Evolutionary conservation across 2,113 vertebrate genomes (phyloP), one percentile per base, ranked within the genome.

Genomic region (Cyanistes caeruleus): DNA sequence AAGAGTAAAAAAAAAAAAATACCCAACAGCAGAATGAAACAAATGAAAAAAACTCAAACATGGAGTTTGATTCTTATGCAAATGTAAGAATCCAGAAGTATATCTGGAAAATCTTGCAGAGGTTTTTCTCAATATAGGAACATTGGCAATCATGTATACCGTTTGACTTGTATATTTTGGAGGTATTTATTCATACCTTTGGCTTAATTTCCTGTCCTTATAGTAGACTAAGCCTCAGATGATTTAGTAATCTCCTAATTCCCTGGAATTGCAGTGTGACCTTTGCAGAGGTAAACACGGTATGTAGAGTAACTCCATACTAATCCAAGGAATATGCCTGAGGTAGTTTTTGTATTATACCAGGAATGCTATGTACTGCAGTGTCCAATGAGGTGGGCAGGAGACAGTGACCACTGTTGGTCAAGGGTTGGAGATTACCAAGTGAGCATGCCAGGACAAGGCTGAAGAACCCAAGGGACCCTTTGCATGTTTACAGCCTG

Each of bases 151-250:
- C 15, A 18, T 2, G 10, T 39, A 43, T 22, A 80, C 15, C 41
- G 35, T 63, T 8, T 67, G 46, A 65, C 67, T 76, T 76, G 22
- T 48, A 48, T 55, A 62, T 44, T 56, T 18, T 63, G 30, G 37
- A 87, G 10, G 10, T 35, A 76, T 87, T 84, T 87, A 69, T 79
- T 65, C 37, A 35, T 72, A 68, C 18, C 37, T 78, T 89, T 89
- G 51, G 19, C 59, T 83, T 93, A 67, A 88, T 65, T 90, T 87
- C 60, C 60, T 84, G 43, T 77, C 79, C 25, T 84, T 46, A 70
- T 27, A 60, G 64, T 4, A 90, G 53, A 60, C 37, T 93, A 93
- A 93, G 7, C 35, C 60, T 87, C 17, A 58, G 25, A 78, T 7
- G 44, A 13, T 4, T 81, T 35, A 72, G 31, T 59, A 72, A 94